Percentiles rank a stretch among this genome's conserved stretches.
Conservation (phyloP, 30 jellyfish, hydroid and myxozoan genomes). For the Aurelia sp. region DNA sequence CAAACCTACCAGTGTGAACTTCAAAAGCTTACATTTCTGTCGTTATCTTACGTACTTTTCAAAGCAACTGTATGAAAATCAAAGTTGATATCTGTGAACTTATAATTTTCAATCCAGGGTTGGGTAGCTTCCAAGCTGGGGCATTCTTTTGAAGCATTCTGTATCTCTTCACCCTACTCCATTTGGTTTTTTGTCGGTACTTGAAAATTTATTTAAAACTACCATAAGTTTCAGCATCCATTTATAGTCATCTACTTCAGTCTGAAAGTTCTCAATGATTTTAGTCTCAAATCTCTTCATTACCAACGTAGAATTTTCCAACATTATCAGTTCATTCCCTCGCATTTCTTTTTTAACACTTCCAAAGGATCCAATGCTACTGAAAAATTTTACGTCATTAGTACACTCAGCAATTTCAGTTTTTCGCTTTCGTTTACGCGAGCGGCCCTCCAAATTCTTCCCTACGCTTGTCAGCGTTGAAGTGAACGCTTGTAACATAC, state of each 20-base stretch:
- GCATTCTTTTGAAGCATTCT: too few species aligned
- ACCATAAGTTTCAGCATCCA: not conserved
- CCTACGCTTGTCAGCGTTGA: not conserved
- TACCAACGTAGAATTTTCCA: not conserved
- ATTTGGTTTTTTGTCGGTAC: not conserved
- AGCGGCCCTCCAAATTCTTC: not conserved
- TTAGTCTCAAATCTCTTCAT: not conserved
- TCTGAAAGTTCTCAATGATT: not conserved
- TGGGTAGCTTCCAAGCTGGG: too few species aligned
- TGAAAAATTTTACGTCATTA: not conserved
- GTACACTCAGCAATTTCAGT: not conserved
- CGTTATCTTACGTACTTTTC: too few species aligned
- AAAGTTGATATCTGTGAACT: too few species aligned
- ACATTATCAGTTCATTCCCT: not conserved
- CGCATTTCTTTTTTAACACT: not conserved
- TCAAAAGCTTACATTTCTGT: too few species aligned
- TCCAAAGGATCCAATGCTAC: not conserved
- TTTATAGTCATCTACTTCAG: not conserved
- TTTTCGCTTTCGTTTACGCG: not conserved
- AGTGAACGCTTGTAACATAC: slow-evolving; percentile 7
- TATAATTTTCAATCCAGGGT: too few species aligned
- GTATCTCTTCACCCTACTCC: not conserved
- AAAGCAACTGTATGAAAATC: too few species aligned
- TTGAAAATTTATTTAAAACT: not conserved
- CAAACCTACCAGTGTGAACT: too few species aligned